These are phyloP conservation scores for Sitta carolinensis DNA, from an alignment of 2,797 vertebrate species.

Conservation along the genomic window DNA sequence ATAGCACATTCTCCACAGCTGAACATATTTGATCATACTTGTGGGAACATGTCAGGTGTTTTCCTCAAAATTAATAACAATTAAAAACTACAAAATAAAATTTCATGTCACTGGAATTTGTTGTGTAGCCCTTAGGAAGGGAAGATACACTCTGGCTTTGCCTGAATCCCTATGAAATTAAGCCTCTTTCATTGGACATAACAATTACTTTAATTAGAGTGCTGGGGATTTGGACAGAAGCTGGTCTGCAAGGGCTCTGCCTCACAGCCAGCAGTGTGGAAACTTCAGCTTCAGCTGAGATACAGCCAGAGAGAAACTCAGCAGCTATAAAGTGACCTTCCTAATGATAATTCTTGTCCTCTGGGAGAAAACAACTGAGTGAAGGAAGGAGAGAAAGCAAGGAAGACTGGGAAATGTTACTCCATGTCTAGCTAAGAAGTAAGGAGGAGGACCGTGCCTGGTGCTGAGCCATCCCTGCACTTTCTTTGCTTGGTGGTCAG, in stretches of 20 bases:
- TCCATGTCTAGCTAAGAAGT: not conserved
- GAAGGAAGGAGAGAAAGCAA: not conserved
- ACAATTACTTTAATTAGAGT: constrained; percentile 82
- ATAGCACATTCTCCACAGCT: not conserved
- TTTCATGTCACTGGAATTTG: not conserved
- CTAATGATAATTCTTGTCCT: constrained; percentile 14
- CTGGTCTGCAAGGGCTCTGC: constrained; percentile 16
- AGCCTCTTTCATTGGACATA: constrained; percentile 77
- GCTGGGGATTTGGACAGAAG: constrained; percentile 23
- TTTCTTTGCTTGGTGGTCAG: rapidly evolving
- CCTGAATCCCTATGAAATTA: constrained; percentile 83
- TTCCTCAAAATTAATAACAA: not conserved
- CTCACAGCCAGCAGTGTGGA: constrained; percentile 1
- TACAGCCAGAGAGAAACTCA: not conserved
- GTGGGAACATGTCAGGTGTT: not conserved
- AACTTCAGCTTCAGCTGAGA: constrained; percentile 34
- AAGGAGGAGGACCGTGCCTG: not conserved
- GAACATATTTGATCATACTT: not conserved
- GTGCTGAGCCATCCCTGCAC: not conserved
- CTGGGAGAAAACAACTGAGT: not conserved
- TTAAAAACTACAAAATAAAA: not conserved
- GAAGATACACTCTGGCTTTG: constrained; percentile 65
- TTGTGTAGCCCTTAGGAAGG: constrained; percentile 46
- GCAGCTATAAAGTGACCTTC: constrained; percentile 11
- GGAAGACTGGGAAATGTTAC: not conserved